phyloP scores from a whole-genome alignment of 2,797 vertebrate genomes.

The Crax fasciolata region DNA sequence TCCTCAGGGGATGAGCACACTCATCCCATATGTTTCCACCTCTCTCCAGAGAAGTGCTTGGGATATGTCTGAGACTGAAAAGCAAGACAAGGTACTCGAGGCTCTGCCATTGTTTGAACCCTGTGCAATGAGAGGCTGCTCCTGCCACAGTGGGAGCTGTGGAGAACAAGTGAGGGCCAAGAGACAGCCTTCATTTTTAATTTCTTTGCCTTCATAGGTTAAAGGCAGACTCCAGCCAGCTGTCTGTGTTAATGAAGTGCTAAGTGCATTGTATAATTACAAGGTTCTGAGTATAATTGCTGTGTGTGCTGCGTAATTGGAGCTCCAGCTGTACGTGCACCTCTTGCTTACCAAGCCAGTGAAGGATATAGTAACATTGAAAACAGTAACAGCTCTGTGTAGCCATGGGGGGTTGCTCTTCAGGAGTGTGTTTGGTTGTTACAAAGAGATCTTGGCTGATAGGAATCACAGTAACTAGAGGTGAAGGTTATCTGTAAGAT shows the following conservation, averaged over 20 bases:
- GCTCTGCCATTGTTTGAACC: background rate
- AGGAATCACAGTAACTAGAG: background rate
- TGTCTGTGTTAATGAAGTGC: background rate
- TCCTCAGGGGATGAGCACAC: background rate
- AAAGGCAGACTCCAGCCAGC: background rate
- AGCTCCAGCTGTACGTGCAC: background rate
- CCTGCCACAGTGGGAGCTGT: background rate
- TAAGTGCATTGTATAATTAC: background rate
- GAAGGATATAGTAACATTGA: background rate
- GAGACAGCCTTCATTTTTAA: background rate
- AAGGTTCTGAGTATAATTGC: constrained; percentile 23
- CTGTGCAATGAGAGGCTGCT: background rate
- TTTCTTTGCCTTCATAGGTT: background rate
- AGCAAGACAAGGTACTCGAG: background rate
- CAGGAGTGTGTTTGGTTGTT: background rate
- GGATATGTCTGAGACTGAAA: background rate
- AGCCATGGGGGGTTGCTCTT: background rate
- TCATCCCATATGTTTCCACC: background rate
- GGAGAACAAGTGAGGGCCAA: background rate
- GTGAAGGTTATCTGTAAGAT: constrained; percentile 3
- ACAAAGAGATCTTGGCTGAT: background rate
- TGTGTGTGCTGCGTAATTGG: constrained; percentile 8
- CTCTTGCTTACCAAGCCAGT: background rate
- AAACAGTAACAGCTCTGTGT: background rate
- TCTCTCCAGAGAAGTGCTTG: background rate